Percentiles rank a stretch among this genome's conserved stretches.
Conservation (phyloP, 1,140 invertebrate genomes). For the Lasioglossum albipes region DNA sequence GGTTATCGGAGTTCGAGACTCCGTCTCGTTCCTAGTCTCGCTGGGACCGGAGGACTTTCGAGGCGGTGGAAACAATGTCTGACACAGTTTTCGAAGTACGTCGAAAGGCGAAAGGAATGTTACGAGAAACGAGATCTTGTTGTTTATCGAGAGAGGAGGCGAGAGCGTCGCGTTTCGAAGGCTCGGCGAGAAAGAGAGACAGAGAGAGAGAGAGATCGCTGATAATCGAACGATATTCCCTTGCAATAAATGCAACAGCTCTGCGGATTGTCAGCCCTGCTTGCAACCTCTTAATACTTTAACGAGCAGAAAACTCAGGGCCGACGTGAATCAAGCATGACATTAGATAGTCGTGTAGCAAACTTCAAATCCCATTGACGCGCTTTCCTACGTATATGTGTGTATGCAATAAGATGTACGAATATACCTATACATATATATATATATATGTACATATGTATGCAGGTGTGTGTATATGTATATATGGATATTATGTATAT, state of each 20-base stretch:
- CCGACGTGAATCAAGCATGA: slow-evolving; percentile 69
- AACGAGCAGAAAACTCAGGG: slow-evolving; percentile 49
- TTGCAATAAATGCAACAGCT: neutral
- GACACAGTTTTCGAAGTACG: slow-evolving; percentile 71
- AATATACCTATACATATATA: neutral
- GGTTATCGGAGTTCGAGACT: slow-evolving; percentile 14
- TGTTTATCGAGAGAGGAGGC: slow-evolving; percentile 11
- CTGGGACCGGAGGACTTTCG: slow-evolving; percentile 32
- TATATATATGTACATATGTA: neutral
- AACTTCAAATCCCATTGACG: slow-evolving; percentile 66
- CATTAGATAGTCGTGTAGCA: slow-evolving; percentile 65
- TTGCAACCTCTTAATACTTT: slow-evolving; percentile 33
- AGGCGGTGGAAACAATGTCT: slow-evolving; percentile 55
- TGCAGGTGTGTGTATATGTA: neutral
- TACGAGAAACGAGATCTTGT: slow-evolving; percentile 55
- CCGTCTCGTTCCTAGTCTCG: slow-evolving; percentile 21
- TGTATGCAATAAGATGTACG: neutral
- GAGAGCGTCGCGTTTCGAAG: slow-evolving; percentile 17
- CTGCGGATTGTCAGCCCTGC: slow-evolving; percentile 7
- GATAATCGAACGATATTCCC: slow-evolving; percentile 21
- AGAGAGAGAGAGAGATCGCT: neutral
- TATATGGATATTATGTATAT: neutral
- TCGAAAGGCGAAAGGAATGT: slow-evolving; percentile 70
- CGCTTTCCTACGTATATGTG: slow-evolving; percentile 5
- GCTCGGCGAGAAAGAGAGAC: neutral